Evolutionary conservation across 2,797 vertebrate species (phyloP).

Genomic region (Eupleurogrammus muticus): DNA sequence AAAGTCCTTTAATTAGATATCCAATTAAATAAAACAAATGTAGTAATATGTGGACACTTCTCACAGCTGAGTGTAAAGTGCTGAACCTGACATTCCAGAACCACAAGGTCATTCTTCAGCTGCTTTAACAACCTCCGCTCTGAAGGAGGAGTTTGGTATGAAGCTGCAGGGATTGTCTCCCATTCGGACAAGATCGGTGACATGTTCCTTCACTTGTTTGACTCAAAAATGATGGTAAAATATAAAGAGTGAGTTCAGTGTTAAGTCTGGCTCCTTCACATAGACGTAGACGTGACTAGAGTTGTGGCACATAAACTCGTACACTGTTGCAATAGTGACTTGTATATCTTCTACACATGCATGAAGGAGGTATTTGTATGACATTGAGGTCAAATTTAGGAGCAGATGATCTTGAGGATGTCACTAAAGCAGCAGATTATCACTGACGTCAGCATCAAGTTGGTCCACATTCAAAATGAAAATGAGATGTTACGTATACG

Average conservation of each 20-base stretch:
- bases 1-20: too few species aligned
- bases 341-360: background rate
- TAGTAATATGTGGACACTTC: slow-evolving; percentile 1
- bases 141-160: too few species aligned
- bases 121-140: background rate
- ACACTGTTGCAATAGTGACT: slow-evolving; percentile 20
- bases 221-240: too few species aligned
- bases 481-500: too few species aligned
- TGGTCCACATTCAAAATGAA: too few species aligned
- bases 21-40: too few species aligned
- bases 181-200: background rate
- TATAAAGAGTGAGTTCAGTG: background rate
- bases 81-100: background rate
- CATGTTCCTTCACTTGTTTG: too few species aligned
- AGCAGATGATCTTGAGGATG: too few species aligned
- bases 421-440: too few species aligned
- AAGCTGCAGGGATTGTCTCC: background rate
- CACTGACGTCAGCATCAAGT: too few species aligned
- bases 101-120: background rate
- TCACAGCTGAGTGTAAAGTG: too few species aligned
- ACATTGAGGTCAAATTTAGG: slow-evolving; percentile 9
- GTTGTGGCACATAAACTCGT: background rate
- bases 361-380: background rate
- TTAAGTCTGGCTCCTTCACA: background rate
- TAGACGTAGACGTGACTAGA: background rate